Percentiles rank a stretch among this genome's conserved stretches.
Conservation (phyloP, 1,140 invertebrate species). For the Hestina assimilis region DNA sequence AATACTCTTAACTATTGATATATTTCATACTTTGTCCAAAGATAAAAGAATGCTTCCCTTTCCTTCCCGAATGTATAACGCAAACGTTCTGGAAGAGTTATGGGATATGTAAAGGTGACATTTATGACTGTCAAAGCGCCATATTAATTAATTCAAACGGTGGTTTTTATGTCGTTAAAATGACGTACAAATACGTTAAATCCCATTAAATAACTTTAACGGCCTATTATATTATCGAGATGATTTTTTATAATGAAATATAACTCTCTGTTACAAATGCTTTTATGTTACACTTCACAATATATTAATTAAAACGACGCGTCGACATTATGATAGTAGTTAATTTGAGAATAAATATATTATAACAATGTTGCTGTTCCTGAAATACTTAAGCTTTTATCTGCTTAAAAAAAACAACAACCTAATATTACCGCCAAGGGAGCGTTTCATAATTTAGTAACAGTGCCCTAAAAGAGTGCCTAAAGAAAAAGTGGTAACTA, state of each 20-base stretch:
- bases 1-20: slow-evolving; percentile 32
- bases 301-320: not conserved
- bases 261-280: slow-evolving; percentile 1
- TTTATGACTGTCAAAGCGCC: slow-evolving; percentile 52
- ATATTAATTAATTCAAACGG: slow-evolving; percentile 62
- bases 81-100: slow-evolving; percentile 52
- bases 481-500: no score
- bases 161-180: slow-evolving; percentile 48
- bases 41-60: slow-evolving; percentile 47
- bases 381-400: no score
- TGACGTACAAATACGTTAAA: slow-evolving; percentile 53
- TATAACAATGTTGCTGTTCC: no score
- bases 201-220: slow-evolving; percentile 47
- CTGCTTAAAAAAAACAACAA: no score
- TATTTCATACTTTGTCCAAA: slow-evolving; percentile 41
- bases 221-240: slow-evolving; percentile 38
- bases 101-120: slow-evolving; percentile 57
- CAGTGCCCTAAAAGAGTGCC: no score
- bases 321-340: no score
- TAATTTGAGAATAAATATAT: no score
- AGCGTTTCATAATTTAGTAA: no score
- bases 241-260: slow-evolving; percentile 23
- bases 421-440: no score
- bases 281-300: slow-evolving; percentile 11
- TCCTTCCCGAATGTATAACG: slow-evolving; percentile 47